A percentile compares a stretch with the other conserved stretches of the same genome.
phyloP scores from a whole-genome alignment of 1,140 invertebrate species.

The Aplysia californica region DNA sequence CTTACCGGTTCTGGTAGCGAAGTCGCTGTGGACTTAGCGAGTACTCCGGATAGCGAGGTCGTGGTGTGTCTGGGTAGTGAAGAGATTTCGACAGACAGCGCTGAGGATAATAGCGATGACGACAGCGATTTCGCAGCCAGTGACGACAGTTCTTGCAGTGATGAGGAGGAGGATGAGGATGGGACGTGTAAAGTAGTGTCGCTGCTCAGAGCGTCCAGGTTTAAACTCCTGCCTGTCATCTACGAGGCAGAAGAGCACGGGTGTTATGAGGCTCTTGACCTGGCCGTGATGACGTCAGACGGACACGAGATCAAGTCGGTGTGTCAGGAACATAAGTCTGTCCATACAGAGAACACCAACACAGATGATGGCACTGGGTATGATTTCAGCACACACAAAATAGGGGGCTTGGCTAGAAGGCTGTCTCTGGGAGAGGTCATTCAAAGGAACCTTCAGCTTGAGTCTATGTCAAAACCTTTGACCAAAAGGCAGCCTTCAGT shows the following conservation, averaged over 20 bases:
- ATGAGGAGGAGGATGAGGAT: constrained; percentile 11
- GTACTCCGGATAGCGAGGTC: not conserved
- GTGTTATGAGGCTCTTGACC: not conserved
- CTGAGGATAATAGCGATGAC: not conserved
- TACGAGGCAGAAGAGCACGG: not conserved
- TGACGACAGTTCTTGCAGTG: not conserved
- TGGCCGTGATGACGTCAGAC: too few relatives aligned
- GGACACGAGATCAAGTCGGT: too few relatives aligned
- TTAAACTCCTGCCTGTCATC: constrained; percentile 6
- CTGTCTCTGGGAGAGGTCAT: too few relatives aligned
- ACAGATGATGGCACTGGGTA: not conserved
- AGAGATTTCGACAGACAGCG: not conserved
- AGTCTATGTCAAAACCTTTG: too few relatives aligned
- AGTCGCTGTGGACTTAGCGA: not conserved
- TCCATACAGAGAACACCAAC: not conserved
- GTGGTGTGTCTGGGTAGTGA: not conserved
- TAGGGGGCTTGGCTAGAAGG: too few relatives aligned
- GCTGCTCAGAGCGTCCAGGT: too few relatives aligned
- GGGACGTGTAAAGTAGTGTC: constrained; percentile 1
- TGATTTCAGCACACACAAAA: not conserved
- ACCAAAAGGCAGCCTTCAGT: too few relatives aligned
- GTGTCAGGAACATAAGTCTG: not conserved
- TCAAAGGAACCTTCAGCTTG: too few relatives aligned
- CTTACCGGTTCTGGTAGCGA: not conserved
- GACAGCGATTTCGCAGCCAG: not conserved